These are phyloP conservation scores for Silurus glanis DNA, from an alignment of 2,113 vertebrate genomes.

Conservation along the genomic window DNA sequence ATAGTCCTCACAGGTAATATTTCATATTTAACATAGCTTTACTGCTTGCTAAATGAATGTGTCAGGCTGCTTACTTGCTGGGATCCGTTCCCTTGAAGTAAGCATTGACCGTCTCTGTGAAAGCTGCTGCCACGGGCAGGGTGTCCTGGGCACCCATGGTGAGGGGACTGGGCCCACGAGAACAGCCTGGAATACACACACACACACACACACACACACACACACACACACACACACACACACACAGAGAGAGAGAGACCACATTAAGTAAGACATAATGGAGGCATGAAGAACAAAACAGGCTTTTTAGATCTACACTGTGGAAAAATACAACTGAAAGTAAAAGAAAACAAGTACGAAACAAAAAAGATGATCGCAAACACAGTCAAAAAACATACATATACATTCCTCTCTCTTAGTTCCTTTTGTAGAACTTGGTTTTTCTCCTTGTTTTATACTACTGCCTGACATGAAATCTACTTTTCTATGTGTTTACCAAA, in stretches of 20 bases:
- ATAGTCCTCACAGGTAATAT: background rate
- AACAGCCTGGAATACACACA: conserved; percentile 82
- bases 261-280: too few species aligned
- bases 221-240: conserved; percentile 26
- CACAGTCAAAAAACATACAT: background rate
- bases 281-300: background rate
- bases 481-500: background rate
- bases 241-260: background rate
- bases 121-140: conserved; percentile 94
- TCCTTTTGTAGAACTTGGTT: background rate
- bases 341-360: conserved; percentile 12
- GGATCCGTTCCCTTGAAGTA: conserved; percentile 97
- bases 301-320: background rate
- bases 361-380: background rate
- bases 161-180: conserved; percentile 92
- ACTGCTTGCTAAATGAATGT: background rate
- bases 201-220: conserved; percentile 46
- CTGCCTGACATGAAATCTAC: background rate
- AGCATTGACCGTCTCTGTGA: conserved; percentile 95
- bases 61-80: conserved; percentile 84
- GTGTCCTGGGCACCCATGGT: conserved; percentile 99
- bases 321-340: background rate
- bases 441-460: background rate
- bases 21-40: background rate
- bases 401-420: background rate